These are phyloP conservation scores for Meganola albula DNA, from an alignment of 2,888 invertebrate genomes.

Conservation along the genomic window DNA sequence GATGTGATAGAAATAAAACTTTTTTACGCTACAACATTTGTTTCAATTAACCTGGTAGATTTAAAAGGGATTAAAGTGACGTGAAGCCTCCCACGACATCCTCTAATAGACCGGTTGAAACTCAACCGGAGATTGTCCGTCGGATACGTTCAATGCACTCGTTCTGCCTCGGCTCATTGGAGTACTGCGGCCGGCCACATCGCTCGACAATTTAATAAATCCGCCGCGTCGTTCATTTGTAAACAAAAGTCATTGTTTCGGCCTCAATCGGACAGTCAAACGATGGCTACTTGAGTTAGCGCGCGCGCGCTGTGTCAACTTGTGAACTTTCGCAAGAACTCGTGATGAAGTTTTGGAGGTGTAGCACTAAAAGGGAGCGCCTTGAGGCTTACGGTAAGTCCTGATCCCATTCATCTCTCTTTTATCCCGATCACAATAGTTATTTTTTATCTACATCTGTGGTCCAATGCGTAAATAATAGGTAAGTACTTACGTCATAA, in stretches of 20 bases:
- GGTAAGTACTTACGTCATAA: no score
- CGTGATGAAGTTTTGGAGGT: constrained; percentile 72
- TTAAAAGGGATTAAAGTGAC: constrained; percentile 29
- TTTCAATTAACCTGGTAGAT: constrained; percentile 35
- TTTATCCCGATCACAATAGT: no score
- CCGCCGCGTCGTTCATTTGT: constrained; percentile 61
- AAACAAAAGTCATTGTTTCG: constrained; percentile 77
- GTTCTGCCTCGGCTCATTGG: constrained; percentile 54
- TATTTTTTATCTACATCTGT: no score
- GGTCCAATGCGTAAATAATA: no score
- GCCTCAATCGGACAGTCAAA: constrained; percentile 60
- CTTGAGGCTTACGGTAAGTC: constrained; percentile 49
- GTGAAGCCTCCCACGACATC: constrained; percentile 65
- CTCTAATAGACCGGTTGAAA: constrained; percentile 37
- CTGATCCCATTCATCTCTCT: constrained; percentile 2
- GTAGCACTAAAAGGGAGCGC: constrained; percentile 50
- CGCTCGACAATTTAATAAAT: constrained; percentile 65
- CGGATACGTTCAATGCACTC: constrained; percentile 57
- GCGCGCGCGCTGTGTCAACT: constrained; percentile 53
- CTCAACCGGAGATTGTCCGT: constrained; percentile 29
- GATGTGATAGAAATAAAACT: constrained; percentile 76
- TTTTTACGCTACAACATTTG: constrained; percentile 64
- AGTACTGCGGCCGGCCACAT: constrained; percentile 46
- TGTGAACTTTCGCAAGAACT: constrained; percentile 32
- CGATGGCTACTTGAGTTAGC: constrained; percentile 57